Base-by-base conservation (phyloP, 92 coral and sea anemone species). In the Epizoanthus illoricatus region DNA sequence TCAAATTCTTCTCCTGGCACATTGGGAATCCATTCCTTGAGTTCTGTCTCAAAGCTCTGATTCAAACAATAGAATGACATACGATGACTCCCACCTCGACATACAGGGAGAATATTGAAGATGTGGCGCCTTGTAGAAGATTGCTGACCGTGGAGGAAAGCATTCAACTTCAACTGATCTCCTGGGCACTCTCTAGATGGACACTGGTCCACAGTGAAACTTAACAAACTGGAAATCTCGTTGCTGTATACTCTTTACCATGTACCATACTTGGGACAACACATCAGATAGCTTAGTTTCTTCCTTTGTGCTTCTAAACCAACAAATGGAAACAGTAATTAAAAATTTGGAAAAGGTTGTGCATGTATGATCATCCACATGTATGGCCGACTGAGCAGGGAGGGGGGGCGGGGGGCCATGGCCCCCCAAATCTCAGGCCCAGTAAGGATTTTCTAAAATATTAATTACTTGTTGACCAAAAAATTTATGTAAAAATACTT, bases 121-220 rank as follows among this genome's bases (percentile, higher is more conserved):
- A 89, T 86, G 61, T 89, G 92, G 28, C 85, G 90, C 49, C 87
- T 60, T n/a, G 61, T 42, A 39, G 18, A 18, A 4, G n/a, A 79
- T 8, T 62, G 74, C 64, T 56, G 80, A 33, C 65, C 81, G 71
- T 52, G 49, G 60, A 54, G 36, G 66, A 13, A 40, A 41, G 87
- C 8, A 62, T 76, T 36, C 54, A 33, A 20, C 69, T 79, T 68
- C n/a, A 54, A 84, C 55, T 69, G 84, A 43, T 69, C 59, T 8
- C 92, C 92, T 28, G 90, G 89, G 56, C 92, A 89, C 47, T 83
- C 49, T 3, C 41, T 68, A 5, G 87, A 76, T 12, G 87, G 87
- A 11, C 92, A 89, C 52, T 84, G 92, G 92, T 4, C 92, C 92
- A 86, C 92, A 89, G 54, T 86, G 85, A 66, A 89, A 89, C 60